Base-by-base conservation (phyloP, 2,113 vertebrate species). In the Trogon surrucura region DNA sequence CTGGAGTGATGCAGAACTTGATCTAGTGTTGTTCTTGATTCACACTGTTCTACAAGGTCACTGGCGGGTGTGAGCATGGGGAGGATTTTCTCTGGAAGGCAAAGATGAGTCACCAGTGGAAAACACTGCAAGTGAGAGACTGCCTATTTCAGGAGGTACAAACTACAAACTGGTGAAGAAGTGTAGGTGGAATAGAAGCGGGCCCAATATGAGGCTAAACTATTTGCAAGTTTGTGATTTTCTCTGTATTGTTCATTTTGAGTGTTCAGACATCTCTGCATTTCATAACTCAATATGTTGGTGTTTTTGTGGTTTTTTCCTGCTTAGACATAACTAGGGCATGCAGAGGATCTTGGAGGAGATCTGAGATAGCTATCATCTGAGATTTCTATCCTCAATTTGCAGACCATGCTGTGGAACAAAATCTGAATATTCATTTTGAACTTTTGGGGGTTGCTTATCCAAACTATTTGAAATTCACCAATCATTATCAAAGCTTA, bases 341-440 rank as follows among this genome's bases (percentile, higher is more conserved):
- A 95, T 58, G 62, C 0, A 0, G 70, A 92, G 62, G 82, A 94
- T 96, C 81, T 93, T 88, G 82, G 54, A 97, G 72, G 56, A 96
- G 95, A 95, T 95, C 93, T 97, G 74, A 95, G 94, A 95, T 86
- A 93, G 77, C 53, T 94, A 92, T 89, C 96, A 94, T 94, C 38
- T 72, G 95, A 97, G 96, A 96, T 93, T 97, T 96, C 93, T 96
- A 73, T 85, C 87, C 94, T 95, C 91, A 96, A 58, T 93, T 93
- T 95, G 87, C 94, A 96, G 95, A 91, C 89, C 84, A 38, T 66
- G 29, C 78, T 70, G 74, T 1, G 1, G 74, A 94, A 77, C 56
- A 75, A 80, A 82, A 93, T 91, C 47, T 97, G 95, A 96, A 97
- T 96, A 96, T 97, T 97, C 78, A 97, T 95, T 72, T 94, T 91